These are phyloP conservation scores for Mycetomoellerius zeteki DNA, from an alignment of 1,140 invertebrate species.

Conservation along the genomic window DNA sequence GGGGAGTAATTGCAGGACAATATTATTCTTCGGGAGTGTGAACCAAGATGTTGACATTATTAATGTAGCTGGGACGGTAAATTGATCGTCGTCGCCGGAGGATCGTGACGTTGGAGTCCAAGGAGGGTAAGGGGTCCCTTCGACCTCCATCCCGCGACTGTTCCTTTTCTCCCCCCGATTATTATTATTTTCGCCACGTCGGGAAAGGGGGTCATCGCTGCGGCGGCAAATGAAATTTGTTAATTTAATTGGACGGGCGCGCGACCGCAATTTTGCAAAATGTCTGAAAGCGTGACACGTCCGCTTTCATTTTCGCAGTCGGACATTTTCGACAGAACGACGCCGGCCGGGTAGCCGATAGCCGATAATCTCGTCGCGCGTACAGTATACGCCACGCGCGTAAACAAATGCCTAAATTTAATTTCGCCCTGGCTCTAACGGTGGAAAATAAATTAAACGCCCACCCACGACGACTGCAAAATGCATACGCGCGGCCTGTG, in stretches of 20 bases:
- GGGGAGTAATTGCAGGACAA: constrained; percentile 66
- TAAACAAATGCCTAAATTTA: constrained; percentile 77
- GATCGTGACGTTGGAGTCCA: constrained; percentile 34
- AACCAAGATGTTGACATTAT: constrained; percentile 70
- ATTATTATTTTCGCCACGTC: constrained; percentile 29
- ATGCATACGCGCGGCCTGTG: constrained; percentile 55
- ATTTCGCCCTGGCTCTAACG: constrained; percentile 60
- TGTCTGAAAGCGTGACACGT: constrained; percentile 56
- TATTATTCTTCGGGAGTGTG: constrained; percentile 72
- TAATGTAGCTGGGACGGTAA: constrained; percentile 53
- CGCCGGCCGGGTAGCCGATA: not conserved
- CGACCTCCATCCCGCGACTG: too few species aligned
- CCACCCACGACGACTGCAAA: constrained; percentile 63
- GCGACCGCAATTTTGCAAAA: constrained; percentile 52
- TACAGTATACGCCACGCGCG: constrained; percentile 49
- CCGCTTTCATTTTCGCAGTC: constrained; percentile 53
- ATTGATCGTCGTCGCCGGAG: constrained; percentile 45
- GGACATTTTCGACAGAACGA: constrained; percentile 23
- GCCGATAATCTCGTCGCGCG: constrained; percentile 68
- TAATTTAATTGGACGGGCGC: constrained; percentile 44
- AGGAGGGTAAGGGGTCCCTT: not conserved
- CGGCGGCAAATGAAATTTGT: constrained; percentile 30
- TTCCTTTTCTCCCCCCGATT: not conserved
- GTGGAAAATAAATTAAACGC: constrained; percentile 72
- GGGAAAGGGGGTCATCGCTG: not conserved